Evolutionary conservation across 2,113 vertebrate genomes (phyloP), one percentile per base, ranked within the genome.

Genomic region (Percopsis transmontana): DNA sequence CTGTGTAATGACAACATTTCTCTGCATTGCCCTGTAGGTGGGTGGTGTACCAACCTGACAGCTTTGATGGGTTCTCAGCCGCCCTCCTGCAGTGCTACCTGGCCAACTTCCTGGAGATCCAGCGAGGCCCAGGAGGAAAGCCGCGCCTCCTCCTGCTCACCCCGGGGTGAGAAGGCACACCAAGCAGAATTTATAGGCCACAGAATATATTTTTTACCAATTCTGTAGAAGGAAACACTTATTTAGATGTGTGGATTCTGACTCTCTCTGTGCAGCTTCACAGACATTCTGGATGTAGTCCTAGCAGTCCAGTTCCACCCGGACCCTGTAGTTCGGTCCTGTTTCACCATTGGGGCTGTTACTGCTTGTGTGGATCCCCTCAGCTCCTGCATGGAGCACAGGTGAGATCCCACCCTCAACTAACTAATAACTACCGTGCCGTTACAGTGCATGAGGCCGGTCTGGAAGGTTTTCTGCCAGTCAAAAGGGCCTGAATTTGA

Each of bases 341-440:
- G 86, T 54, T 95, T 97, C 63, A 52, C 82, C 74, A 91, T 97
- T 12, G 97, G 96, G 20, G 89, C 95, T 0, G 74, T 97, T 58
- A 95, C 92, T 0, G 93, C 93, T 27, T 98, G 97, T 2, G 92
- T 98, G 48, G 93, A 98, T 66, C 97, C 97, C 0, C 88, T 94
- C 45, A 91, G 93, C 74, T 97, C 94, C 86, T 96, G 92, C 58
- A 94, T 99, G 91, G 95, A 97, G 20, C 97, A 98, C 61, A 95
- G 97, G 97, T 97, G 86, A 66, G 5, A 23, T n/a, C 39, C 16
- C 24, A n/a, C 54, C n/a, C 50, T 21, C 33, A 40, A 64, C 2
- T 27, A 21, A 51, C n/a, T 51, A 33, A 33, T 0, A 33, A 33
- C 27, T 33, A 33, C 27, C 27, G 8, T 33, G 27, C 27, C 27